Conservation (phyloP, 2,113 vertebrate genomes). For the Pristiophorus japonicus region DNA sequence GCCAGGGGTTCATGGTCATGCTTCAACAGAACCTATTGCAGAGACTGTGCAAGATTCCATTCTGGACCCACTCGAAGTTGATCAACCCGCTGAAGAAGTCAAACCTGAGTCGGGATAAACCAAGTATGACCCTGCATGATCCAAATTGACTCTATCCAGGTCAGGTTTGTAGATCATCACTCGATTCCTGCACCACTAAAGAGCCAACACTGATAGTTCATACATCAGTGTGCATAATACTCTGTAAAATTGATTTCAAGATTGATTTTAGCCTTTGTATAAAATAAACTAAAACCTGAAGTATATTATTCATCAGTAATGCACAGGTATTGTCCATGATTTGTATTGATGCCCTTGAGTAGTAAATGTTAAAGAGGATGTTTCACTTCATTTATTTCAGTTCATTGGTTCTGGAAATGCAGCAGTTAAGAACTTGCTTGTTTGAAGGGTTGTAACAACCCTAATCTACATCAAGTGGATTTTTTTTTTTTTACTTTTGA, state of each 20-base stretch:
- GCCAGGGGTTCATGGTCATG: constrained; percentile 46
- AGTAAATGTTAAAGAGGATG: neutral
- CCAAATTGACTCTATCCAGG: neutral
- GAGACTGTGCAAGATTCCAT: constrained; percentile 11
- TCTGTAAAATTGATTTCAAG: constrained; percentile 20
- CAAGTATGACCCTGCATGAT: neutral
- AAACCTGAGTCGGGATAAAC: constrained; percentile 10
- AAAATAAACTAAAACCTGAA: neutral
- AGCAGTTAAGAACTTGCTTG: neutral
- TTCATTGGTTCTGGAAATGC: neutral
- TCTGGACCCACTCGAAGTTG: neutral
- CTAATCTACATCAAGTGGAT: neutral
- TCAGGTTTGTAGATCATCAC: neutral
- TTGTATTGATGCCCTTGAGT: neutral
- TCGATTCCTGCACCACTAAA: neutral
- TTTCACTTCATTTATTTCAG: neutral
- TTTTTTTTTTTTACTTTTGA: neutral
- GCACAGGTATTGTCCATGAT: neutral
- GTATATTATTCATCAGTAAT: neutral
- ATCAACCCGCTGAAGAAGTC: constrained; percentile 23
- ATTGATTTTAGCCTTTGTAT: neutral
- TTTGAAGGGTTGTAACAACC: neutral
- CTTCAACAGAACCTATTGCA: constrained; percentile 43
- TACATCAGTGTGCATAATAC: neutral
- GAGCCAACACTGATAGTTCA: neutral